These are phyloP conservation scores for Cheirogaleus major DNA, from an alignment of 2,797 vertebrate genomes.

Conservation along the genomic window DNA sequence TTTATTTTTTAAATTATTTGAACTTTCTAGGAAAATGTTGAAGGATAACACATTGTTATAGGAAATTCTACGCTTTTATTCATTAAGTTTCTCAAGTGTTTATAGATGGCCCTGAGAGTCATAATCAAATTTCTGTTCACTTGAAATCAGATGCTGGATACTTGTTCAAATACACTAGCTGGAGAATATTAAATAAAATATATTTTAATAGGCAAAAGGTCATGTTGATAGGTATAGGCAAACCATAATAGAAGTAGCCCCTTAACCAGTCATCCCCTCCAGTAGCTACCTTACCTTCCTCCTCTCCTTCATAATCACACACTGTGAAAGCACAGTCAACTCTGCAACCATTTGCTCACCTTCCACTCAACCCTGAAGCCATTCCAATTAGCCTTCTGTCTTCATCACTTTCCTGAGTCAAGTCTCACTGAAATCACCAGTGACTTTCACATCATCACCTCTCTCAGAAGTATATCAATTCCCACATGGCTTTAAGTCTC, in stretches of 20 bases:
- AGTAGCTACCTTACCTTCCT: accelerated
- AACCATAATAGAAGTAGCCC: neutral
- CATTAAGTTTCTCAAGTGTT: neutral
- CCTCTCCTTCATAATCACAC: neutral
- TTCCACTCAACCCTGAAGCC: neutral
- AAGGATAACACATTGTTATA: neutral
- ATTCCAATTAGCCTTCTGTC: neutral
- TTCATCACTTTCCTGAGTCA: neutral
- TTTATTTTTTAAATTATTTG: neutral
- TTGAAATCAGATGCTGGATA: neutral
- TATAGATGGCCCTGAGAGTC: neutral
- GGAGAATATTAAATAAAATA: neutral
- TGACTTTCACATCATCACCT: neutral
- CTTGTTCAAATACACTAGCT: neutral
- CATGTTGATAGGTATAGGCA: neutral
- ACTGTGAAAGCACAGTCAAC: neutral
- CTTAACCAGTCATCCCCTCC: neutral
- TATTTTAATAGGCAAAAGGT: neutral
- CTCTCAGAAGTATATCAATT: neutral
- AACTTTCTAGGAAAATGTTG: neutral
- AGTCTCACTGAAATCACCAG: neutral
- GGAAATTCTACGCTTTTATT: neutral
- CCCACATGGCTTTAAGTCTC: neutral
- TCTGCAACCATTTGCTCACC: neutral
- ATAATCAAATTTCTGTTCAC: neutral